Evolutionary conservation across 2,113 vertebrate species (phyloP), one percentile per base, ranked within the genome.

Genomic region (Oenanthe oenanthe): DNA sequence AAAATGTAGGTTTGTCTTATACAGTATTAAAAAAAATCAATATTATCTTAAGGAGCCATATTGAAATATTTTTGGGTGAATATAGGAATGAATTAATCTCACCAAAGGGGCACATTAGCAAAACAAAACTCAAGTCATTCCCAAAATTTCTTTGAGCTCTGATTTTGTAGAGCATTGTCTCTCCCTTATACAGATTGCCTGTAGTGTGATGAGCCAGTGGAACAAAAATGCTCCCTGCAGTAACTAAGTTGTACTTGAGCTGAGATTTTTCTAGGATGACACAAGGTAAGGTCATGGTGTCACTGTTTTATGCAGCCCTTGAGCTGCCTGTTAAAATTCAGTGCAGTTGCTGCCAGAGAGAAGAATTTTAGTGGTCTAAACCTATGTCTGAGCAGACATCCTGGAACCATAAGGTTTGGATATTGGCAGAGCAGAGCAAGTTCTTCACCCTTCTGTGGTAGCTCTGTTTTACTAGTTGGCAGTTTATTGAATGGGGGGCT

Each of bases 281-380:
- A 84, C 61, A 93, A 96, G 76, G 78, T 80, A 93, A 94, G 77
- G 57, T 53, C 2, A 0, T 34, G 73, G 85, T 68, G 76, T 68
- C 94, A 91, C 90, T 73, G 72, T 88, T 93, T 76, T 92, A 91
- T 88, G 94, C 94, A 76, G 68, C 61, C 77, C 92, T 83, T 91
- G 94, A 94, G 80, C 85, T 96, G 71, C 94, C 90, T 96, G 92
- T 43, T 97, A 92, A 47, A 94, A 74, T 42, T 80, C 28, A 34
- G 63, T 3, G 1, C 47, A 88, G 72, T 68, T 89, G 80, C 45
- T 96, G 89, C 93, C 85, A 77, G 38, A 80, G 38, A 66, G 42
- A 43, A 66, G 54, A 79, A 57, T 29, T 76, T 88, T 24, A 70
- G 84, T 66, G 58, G 54, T 57, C 77, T 79, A 85, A 95, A 76